Evolutionary conservation across 2,888 invertebrate species (phyloP).

Genomic region (Macrophya annulata): DNA sequence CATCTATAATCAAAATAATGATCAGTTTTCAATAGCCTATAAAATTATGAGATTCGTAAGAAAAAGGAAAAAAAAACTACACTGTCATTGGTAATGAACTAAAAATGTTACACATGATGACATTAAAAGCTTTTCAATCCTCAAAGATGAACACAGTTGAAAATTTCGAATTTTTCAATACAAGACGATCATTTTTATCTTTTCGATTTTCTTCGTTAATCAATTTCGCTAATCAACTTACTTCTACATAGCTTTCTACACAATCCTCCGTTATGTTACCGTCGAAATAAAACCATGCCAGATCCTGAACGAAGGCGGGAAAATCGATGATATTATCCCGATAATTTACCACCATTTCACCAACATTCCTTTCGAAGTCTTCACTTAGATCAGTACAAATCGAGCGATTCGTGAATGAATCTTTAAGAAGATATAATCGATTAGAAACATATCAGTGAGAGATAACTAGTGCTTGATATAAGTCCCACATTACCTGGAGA

Average conservation of each 20-base stretch:
- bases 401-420: conserved; percentile 49
- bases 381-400: conserved; percentile 58
- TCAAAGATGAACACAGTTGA: not conserved
- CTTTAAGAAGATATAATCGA: not conserved
- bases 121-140: not conserved
- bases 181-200: not conserved
- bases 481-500: conserved; percentile 64
- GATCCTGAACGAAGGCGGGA: conserved; percentile 59
- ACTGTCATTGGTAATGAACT: not conserved
- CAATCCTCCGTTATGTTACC: conserved; percentile 59
- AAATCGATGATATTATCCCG: conserved; percentile 61
- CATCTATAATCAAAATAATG: conserved; percentile 62
- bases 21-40: not conserved
- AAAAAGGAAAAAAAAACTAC: not conserved
- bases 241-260: conserved; percentile 62
- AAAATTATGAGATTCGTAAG: not conserved
- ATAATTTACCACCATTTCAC: conserved; percentile 61
- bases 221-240: conserved; percentile 40
- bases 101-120: not conserved
- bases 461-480: not conserved
- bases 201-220: not conserved
- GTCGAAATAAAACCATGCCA: conserved; percentile 65
- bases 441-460: not conserved
- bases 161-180: not conserved
- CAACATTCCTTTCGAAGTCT: conserved; percentile 61